A percentile compares a stretch with the other conserved stretches of the same genome.
These are phyloP conservation scores for Eulemur mongoz DNA, from an alignment of 2,797 vertebrate genomes.

Conservation along the genomic window DNA sequence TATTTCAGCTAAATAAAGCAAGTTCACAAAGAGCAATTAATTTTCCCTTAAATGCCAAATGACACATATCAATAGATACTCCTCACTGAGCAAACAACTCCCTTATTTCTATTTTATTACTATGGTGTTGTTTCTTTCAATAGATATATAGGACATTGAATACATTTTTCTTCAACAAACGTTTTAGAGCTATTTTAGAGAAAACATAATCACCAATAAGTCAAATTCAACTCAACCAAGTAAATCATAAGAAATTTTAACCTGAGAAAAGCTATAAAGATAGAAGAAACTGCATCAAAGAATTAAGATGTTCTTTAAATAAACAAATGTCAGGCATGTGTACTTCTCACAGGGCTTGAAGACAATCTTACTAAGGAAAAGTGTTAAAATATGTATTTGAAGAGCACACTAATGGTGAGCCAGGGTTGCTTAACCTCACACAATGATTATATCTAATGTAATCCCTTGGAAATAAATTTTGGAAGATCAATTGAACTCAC, in stretches of 20 bases:
- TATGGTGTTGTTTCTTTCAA: background rate
- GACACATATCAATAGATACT: background rate
- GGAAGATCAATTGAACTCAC: constrained; percentile 53
- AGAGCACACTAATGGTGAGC: constrained; percentile 72
- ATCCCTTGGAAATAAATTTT: constrained; percentile 73
- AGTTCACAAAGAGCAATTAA: background rate
- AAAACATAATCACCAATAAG: background rate
- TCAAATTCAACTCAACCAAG: background rate
- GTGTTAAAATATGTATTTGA: constrained; percentile 73
- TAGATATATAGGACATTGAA: background rate
- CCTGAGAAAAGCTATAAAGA: background rate
- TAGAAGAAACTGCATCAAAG: background rate
- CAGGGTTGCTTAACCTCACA: constrained; percentile 64
- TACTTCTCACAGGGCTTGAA: constrained; percentile 24
- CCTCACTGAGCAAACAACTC: background rate
- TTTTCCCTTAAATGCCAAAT: constrained; percentile 33
- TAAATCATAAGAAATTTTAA: constrained; percentile 34
- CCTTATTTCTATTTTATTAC: background rate
- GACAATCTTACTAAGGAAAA: constrained; percentile 48
- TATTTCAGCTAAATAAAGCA: constrained; percentile 19
- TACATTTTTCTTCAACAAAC: background rate
- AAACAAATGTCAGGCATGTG: constrained; percentile 19
- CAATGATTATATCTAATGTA: constrained; percentile 70
- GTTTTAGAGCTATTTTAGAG: background rate
- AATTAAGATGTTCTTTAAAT: background rate